These are phyloP conservation scores for Ormyrus pomaceus DNA, from an alignment of 2,888 invertebrate species.

Conservation along the genomic window DNA sequence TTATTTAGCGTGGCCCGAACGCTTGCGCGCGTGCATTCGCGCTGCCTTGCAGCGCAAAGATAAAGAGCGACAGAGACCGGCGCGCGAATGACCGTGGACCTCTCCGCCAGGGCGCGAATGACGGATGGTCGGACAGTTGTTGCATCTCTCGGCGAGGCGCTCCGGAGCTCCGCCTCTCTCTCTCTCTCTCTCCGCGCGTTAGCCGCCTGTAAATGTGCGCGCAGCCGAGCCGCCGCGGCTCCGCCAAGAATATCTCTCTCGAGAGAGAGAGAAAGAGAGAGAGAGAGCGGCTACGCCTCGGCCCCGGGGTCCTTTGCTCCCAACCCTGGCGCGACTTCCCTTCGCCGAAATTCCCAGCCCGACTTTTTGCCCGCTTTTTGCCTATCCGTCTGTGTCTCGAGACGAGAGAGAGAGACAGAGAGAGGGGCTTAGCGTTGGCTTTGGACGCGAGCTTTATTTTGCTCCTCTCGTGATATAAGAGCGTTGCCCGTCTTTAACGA, in stretches of 20 bases:
- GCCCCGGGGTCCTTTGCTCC: constrained; percentile 34
- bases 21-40: neutral
- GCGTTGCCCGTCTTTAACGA: constrained; percentile 10
- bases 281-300: neutral
- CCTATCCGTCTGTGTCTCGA: constrained; percentile 37
- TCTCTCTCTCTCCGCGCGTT: constrained; percentile 6
- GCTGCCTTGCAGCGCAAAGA: neutral
- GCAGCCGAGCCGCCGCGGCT: too few species aligned
- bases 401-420: too few species aligned
- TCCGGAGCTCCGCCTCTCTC: constrained; percentile 41
- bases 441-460: neutral
- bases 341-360: constrained; percentile 49
- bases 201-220: neutral
- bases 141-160: constrained; percentile 69
- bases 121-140: constrained; percentile 73
- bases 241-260: constrained; percentile 53
- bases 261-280: too few species aligned
- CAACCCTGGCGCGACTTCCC: constrained; percentile 49
- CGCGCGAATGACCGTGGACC: constrained; percentile 56
- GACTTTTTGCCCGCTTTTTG: constrained; percentile 20
- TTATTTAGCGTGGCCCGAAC: constrained; percentile 28
- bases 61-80: neutral
- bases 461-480: neutral
- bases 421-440: neutral
- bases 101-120: constrained; percentile 62